phyloP scores from a whole-genome alignment of 2,888 invertebrate species.

The Girardia tigrina region DNA sequence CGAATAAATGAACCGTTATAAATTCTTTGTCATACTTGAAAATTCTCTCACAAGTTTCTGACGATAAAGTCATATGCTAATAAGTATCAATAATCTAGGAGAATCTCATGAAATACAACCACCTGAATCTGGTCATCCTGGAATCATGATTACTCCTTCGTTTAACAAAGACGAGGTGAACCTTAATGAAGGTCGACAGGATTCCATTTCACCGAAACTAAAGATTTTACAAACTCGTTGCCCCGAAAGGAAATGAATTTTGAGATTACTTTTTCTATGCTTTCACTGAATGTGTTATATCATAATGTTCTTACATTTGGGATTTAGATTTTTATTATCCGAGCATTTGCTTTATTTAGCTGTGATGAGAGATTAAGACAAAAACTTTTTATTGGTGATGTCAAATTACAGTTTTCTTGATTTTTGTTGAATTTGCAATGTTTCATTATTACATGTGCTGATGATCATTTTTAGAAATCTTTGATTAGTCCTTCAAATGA shows the following conservation, averaged over 20 bases:
- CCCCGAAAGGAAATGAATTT: conserved; percentile 1
- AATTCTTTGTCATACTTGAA: too few species aligned
- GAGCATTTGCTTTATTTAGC: conserved; percentile 12
- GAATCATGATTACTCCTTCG: neutral
- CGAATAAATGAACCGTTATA: too few species aligned
- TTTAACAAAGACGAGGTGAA: neutral
- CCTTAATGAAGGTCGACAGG: neutral
- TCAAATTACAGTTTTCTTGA: too few species aligned
- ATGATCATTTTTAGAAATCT: too few species aligned
- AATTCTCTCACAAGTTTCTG: neutral
- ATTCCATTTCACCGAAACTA: neutral
- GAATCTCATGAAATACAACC: neutral
- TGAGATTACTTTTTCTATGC: neutral
- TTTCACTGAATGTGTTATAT: neutral
- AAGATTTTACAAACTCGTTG: conserved; percentile 4
- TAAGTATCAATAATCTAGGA: too few species aligned
- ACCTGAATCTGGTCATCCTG: conserved; percentile 19
- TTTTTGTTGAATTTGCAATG: too few species aligned
- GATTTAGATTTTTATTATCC: neutral
- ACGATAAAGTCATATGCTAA: too few species aligned
- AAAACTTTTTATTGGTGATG: too few species aligned
- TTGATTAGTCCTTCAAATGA: too few species aligned
- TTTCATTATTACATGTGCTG: too few species aligned
- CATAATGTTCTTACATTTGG: neutral
- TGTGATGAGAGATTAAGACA: conserved; percentile 12